Percentiles rank a stretch among this genome's conserved stretches.
Evolutionary conservation across 2,797 vertebrate species (phyloP).

Genomic region (Knipowitschia caucasica): DNA sequence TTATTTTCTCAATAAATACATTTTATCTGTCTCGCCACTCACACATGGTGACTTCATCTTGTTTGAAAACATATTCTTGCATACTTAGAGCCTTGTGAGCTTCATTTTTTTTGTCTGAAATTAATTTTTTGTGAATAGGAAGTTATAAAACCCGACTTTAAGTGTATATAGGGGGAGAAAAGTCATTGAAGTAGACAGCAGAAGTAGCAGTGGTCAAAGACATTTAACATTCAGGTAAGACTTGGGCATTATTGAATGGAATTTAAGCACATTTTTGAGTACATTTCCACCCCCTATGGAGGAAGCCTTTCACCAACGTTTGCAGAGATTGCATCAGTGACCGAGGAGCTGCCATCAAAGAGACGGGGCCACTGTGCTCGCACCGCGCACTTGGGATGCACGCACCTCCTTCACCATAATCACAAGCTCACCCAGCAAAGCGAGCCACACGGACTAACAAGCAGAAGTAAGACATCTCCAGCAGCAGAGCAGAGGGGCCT

Average conservation of each 20-base stretch:
- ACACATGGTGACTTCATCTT: no score
- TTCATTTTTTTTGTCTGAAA: no score
- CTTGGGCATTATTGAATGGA: not conserved
- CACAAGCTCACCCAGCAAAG: conserved; percentile 21
- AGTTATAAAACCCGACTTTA: no score
- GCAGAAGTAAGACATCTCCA: conserved; percentile 47
- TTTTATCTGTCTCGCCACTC: no score
- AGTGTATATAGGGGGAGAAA: not conserved
- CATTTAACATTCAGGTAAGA: not conserved
- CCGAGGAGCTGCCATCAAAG: conserved; percentile 40
- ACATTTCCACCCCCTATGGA: conserved; percentile 30
- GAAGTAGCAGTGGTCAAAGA: not conserved
- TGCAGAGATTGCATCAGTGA: conserved; percentile 49
- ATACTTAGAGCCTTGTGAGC: no score
- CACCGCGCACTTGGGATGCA: conserved; percentile 4
- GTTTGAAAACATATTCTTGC: no score
- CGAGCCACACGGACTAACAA: conserved; percentile 27
- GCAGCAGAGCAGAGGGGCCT: conserved; percentile 20
- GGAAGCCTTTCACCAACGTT: conserved; percentile 38
- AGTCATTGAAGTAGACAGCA: not conserved
- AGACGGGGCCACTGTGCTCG: conserved; percentile 31
- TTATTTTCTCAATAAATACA: no score
- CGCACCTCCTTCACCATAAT: conserved; percentile 28
- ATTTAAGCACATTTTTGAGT: not conserved
- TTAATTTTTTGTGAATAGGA: no score